Evolutionary conservation across 1,140 invertebrate genomes (phyloP).

Genomic region (Sarcophaga bullata): DNA sequence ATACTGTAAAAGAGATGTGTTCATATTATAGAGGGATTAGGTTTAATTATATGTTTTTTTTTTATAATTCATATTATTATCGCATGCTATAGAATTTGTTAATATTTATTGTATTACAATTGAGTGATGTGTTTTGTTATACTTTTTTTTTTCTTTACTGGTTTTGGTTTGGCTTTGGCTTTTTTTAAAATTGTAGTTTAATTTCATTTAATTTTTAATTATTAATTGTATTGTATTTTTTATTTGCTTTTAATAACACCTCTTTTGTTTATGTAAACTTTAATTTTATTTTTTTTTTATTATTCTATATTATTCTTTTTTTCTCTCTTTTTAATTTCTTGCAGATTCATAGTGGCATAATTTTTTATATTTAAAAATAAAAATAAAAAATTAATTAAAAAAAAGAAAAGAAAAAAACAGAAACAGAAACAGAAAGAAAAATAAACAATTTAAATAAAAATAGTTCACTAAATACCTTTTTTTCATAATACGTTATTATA

Average conservation of each 20-base stretch:
- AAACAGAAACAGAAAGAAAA: no score
- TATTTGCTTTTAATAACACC: slow-evolving; percentile 7
- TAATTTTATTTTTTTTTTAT: slow-evolving; percentile 36
- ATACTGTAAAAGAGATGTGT: no score
- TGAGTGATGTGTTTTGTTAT: background rate
- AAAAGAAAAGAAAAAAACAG: slow-evolving; percentile 32
- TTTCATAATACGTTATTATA: slow-evolving; percentile 37
- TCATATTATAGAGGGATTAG: no score
- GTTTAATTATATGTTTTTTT: no score
- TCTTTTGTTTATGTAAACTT: slow-evolving; percentile 24
- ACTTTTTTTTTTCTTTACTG: background rate
- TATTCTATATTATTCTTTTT: slow-evolving; percentile 42
- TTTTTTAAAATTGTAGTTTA: background rate
- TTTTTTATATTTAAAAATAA: slow-evolving; percentile 35
- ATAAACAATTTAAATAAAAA: slow-evolving; percentile 34
- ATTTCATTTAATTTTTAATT: no score
- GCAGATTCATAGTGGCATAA: slow-evolving; percentile 48
- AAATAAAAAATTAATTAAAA: slow-evolving; percentile 39
- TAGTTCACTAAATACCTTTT: slow-evolving; percentile 36
- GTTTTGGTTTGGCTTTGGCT: background rate
- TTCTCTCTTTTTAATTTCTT: slow-evolving; percentile 44
- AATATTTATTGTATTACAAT: background rate
- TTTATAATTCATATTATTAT: background rate
- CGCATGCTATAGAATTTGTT: background rate
- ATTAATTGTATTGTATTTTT: background rate